Conservation (phyloP, 30 jellyfish, hydroid and myxozoan genomes). For the Aurelia sp. region DNA sequence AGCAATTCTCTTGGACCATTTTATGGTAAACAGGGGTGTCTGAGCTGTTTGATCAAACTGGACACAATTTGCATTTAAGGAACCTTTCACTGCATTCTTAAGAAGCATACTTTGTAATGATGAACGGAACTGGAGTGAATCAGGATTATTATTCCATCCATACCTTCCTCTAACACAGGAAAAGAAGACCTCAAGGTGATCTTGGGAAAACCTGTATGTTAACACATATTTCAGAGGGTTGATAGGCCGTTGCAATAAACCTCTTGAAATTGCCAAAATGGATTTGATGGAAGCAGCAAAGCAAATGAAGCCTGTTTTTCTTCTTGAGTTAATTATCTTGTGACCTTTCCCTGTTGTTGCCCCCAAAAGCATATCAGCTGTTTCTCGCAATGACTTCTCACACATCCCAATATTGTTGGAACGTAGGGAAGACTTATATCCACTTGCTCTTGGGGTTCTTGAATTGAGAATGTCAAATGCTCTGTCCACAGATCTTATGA, state of each 20-base stretch:
- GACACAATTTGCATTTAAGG: slow-evolving; percentile 48
- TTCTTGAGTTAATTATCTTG: not conserved
- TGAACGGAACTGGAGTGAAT: slow-evolving; percentile 32
- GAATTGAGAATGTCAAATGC: slow-evolving; percentile 46
- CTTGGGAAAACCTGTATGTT: slow-evolving; percentile 66
- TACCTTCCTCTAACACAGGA: slow-evolving; percentile 18
- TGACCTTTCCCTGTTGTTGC: not conserved
- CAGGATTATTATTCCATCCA: slow-evolving; percentile 60
- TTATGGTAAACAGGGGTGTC: slow-evolving; percentile 33
- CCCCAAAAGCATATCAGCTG: not conserved
- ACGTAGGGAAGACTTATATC: slow-evolving; percentile 31
- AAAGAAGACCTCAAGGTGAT: slow-evolving; percentile 44
- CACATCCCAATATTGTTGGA: slow-evolving; percentile 5
- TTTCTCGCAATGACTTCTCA: not conserved
- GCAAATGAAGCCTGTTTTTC: slow-evolving; percentile 45
- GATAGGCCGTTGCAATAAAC: not conserved
- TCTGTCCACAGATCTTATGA: slow-evolving; percentile 29
- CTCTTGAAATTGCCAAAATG: not conserved
- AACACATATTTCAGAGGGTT: slow-evolving; percentile 51
- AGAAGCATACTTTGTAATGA: slow-evolving; percentile 14
- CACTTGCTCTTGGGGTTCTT: slow-evolving; percentile 41
- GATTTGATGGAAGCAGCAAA: slow-evolving; percentile 22
- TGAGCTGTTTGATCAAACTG: slow-evolving; percentile 46
- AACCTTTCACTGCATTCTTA: slow-evolving; percentile 11
- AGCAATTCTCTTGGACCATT: slow-evolving; percentile 21